Base-by-base conservation (phyloP, 2,797 vertebrate species). In the Psittacula derbiana region DNA sequence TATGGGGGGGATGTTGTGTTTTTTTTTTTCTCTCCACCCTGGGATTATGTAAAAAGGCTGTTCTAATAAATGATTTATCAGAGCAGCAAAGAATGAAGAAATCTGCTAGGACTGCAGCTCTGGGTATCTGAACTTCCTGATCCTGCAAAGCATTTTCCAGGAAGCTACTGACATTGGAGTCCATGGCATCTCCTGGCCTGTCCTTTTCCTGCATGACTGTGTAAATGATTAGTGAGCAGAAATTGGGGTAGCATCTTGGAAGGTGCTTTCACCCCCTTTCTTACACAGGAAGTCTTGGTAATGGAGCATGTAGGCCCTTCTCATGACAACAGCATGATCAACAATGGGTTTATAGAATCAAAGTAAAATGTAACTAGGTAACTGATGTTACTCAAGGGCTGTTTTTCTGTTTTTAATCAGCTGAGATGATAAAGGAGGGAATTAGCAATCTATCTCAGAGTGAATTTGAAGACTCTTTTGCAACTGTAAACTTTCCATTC, bases 31-130 rank as follows among this genome's bases (percentile, higher is more conserved):
- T 31, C 16, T 9, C 6, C 23, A 11, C 38, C 40, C 25, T 3
- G 28, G 49, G 73, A 88, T 96, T 97, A 92, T 92, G 80, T 94
- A 94, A 95, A 96, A 92, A 84, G 1, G 7, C 61, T 78, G 18
- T 58, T 92, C 82, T 95, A 93, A 96, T 96, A 96, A 95, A 97
- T 95, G 91, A 91, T 97, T 93, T 95, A 95, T 96, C 84, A 95
- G 96, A 83, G 74, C 49, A 5, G 44, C 55, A 85, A 90, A 95
- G 86, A 90, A 92, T 31, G 41, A 72, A 38, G 50, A 94, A 94
- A 92, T 84, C 36, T 91, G 46, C 81, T 80, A 88, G 61, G 82
- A 79, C 36, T 90, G 82, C 69, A 92, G 41, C 44, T 36, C n/a
- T 87, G 53, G 61, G 47, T 65, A 75, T 53, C 50, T 44, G 87